These are phyloP conservation scores for Anolis carolinensis DNA, from an alignment of 2,113 vertebrate genomes.

Conservation along the genomic window DNA sequence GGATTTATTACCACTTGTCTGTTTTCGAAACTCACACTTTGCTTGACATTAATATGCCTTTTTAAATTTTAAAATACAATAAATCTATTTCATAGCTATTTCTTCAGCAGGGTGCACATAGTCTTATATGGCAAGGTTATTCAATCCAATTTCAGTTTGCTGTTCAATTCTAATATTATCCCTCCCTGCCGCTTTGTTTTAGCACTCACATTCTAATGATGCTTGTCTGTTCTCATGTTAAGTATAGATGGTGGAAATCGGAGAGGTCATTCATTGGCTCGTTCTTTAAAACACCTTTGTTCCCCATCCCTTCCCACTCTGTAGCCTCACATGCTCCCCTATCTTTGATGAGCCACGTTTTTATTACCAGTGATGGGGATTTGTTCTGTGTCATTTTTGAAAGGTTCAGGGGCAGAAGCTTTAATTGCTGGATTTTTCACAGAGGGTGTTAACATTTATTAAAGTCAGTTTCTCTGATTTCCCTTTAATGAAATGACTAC, in stretches of 20 bases:
- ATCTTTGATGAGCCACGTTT: constrained; percentile 45
- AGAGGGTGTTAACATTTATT: constrained; percentile 87
- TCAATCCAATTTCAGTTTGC: not conserved
- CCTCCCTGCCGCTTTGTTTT: not conserved
- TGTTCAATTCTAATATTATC: not conserved
- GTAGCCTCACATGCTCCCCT: not conserved
- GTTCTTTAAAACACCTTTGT: constrained; percentile 23
- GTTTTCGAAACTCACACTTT: not conserved
- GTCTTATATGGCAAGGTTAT: not conserved
- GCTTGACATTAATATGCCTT: too few species aligned
- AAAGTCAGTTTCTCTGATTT: constrained; percentile 90
- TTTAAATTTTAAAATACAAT: not conserved
- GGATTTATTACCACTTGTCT: not conserved
- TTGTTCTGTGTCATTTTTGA: constrained; percentile 68
- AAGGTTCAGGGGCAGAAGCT: constrained; percentile 70
- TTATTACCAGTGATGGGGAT: constrained; percentile 66
- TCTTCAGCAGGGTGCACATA: rapidly evolving
- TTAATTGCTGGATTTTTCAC: constrained; percentile 84
- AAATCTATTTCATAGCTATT: not conserved
- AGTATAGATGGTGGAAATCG: not conserved
- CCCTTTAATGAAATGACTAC: constrained; percentile 90
- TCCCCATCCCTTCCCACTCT: not conserved
- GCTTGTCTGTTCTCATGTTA: not conserved
- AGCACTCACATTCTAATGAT: not conserved
- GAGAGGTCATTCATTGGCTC: not conserved